Conservation (phyloP, 1,140 invertebrate genomes). For the Epicauta chinensis region DNA sequence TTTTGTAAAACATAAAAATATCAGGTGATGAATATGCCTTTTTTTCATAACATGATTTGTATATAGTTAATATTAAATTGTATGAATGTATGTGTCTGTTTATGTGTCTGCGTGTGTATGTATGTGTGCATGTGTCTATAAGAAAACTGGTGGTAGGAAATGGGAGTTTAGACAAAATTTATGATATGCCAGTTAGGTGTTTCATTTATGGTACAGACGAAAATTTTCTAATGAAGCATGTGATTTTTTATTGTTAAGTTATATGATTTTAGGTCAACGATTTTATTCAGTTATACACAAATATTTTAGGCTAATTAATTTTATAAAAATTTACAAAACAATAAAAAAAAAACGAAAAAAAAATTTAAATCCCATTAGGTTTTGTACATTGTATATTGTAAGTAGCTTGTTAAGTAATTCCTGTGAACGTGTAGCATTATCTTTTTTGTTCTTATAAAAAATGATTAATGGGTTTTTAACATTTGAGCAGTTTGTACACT, state of each 20-base stretch:
- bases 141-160: conserved; percentile 22
- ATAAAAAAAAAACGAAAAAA: too few species aligned
- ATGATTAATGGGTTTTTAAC: conserved; percentile 13
- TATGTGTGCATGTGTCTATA: too few species aligned
- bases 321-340: conserved; percentile 31
- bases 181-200: conserved; percentile 18
- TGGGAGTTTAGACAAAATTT: conserved; percentile 20
- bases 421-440: conserved; percentile 14
- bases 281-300: conserved; percentile 19
- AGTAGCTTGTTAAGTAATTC: conserved; percentile 21
- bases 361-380: conserved; percentile 29
- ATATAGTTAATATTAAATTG: conserved; percentile 29
- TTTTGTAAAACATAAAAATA: conserved; percentile 33
- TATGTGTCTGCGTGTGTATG: too few species aligned
- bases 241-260: conserved; percentile 22
- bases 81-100: conserved; percentile 27
- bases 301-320: conserved; percentile 38
- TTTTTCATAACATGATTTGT: conserved; percentile 32
- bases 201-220: neutral
- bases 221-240: conserved; percentile 24
- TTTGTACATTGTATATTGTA: conserved; percentile 44
- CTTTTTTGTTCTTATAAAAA: too few species aligned
- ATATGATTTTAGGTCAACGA: conserved; percentile 18
- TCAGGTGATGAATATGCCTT: conserved; percentile 40
- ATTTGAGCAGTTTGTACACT: conserved; percentile 17